Percentiles rank a stretch among this genome's conserved stretches.
These are phyloP conservation scores for Montifringilla adamsi DNA, from an alignment of 2,113 vertebrate species.

Conservation along the genomic window DNA sequence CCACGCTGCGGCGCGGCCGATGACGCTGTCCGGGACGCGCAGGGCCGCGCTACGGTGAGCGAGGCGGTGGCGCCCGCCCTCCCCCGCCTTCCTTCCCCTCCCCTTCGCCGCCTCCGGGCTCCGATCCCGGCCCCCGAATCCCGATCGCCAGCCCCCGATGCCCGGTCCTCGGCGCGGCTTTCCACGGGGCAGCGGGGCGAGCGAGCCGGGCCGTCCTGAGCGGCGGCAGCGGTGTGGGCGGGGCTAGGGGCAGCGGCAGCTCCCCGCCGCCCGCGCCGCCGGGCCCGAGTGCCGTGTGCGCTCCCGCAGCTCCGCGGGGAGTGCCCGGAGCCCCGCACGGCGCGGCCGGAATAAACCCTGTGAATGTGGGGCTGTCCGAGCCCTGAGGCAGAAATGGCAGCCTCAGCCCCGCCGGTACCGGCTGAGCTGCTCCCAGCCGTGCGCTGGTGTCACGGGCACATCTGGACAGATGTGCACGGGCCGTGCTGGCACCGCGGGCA, in stretches of 20 bases:
- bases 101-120: background rate
- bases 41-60: background rate
- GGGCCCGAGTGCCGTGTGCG: rapidly evolving
- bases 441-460: background rate
- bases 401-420: background rate
- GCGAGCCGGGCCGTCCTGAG: no score
- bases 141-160: background rate
- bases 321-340: background rate
- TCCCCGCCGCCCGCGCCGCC: background rate
- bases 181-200: background rate
- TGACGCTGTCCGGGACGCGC: background rate
- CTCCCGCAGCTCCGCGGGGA: background rate
- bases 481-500: rapidly evolving
- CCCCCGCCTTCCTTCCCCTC: background rate
- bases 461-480: background rate
- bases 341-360: background rate
- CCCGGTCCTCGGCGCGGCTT: background rate
- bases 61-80: background rate
- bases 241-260: no score
- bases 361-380: background rate
- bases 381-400: background rate
- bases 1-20: background rate
- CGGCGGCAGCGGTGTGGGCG: no score
- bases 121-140: no score
- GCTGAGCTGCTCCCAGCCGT: background rate